These are phyloP conservation scores for Phyllostomus hastatus DNA, from an alignment of 2,113 vertebrate species.

Conservation along the genomic window DNA sequence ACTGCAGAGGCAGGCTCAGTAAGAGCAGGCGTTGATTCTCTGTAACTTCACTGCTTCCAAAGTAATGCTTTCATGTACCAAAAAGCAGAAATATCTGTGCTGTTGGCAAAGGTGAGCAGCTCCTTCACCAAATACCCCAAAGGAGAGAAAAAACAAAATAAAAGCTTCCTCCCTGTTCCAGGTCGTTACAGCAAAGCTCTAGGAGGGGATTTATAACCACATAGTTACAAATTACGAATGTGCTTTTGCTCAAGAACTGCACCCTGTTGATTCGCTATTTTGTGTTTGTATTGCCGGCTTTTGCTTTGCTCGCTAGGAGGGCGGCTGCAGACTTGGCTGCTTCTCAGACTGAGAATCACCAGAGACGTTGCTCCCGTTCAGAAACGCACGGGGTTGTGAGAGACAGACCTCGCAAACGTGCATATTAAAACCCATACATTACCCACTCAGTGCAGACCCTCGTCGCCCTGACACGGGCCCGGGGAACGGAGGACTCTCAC, in stretches of 20 bases:
- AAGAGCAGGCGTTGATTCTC: neutral
- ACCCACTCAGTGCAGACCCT: slow-evolving; percentile 33
- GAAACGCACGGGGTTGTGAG: slow-evolving; percentile 29
- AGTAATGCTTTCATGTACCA: neutral
- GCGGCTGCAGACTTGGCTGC: slow-evolving; percentile 63
- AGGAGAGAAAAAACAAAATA: slow-evolving; percentile 30
- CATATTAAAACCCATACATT: slow-evolving; percentile 62
- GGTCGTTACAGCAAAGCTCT: slow-evolving; percentile 12
- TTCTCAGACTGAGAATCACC: slow-evolving; percentile 49
- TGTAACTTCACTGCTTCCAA: neutral
- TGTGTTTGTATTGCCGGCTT: slow-evolving; percentile 63
- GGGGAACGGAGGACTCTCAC: neutral
- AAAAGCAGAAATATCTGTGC: slow-evolving; percentile 39
- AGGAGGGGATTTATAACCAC: slow-evolving; percentile 58
- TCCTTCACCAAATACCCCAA: slow-evolving; percentile 55
- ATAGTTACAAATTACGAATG: slow-evolving; percentile 71
- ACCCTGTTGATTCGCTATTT: slow-evolving; percentile 60
- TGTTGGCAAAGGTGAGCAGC: neutral
- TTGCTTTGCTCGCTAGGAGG: slow-evolving; percentile 56
- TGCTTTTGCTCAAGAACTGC: slow-evolving; percentile 59
- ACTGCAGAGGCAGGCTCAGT: neutral
- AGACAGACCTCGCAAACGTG: slow-evolving; percentile 40
- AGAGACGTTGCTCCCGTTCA: slow-evolving; percentile 53
- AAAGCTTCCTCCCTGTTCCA: slow-evolving; percentile 33
- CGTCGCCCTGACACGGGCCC: neutral